A percentile compares a stretch with the other conserved stretches of the same genome.
phyloP scores from a whole-genome alignment of 2,888 invertebrate species.

The Geophilus truncorum region DNA sequence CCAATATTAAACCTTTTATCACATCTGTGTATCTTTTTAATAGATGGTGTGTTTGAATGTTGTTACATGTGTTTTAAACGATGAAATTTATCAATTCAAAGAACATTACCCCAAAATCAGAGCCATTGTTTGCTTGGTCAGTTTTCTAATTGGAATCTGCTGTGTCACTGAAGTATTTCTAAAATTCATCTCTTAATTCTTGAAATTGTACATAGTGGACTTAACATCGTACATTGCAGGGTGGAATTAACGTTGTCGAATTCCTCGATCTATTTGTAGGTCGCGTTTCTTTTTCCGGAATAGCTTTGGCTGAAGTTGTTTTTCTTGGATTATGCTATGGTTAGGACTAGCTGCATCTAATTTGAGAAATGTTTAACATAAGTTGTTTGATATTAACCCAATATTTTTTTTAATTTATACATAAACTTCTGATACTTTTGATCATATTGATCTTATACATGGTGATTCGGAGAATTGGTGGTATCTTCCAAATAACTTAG shows the following conservation, averaged over 20 bases:
- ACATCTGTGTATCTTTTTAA: background rate
- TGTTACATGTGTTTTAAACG: background rate
- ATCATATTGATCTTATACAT: no score
- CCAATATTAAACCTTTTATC: background rate
- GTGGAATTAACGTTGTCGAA: background rate
- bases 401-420: no score
- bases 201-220: background rate
- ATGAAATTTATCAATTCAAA: background rate
- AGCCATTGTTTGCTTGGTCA: background rate
- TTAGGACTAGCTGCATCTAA: no score
- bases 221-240: background rate
- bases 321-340: background rate
- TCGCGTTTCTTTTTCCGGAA: background rate
- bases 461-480: no score
- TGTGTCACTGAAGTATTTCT: background rate
- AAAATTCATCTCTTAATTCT: background rate
- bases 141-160: background rate
- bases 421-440: no score
- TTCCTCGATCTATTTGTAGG: background rate
- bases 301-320: background rate
- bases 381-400: no score
- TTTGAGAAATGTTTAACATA: no score
- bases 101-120: background rate
- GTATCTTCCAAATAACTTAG: no score
- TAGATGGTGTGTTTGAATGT: background rate